These are phyloP conservation scores for Perdita meconis DNA, from an alignment of 2,888 invertebrate genomes.

Conservation along the genomic window DNA sequence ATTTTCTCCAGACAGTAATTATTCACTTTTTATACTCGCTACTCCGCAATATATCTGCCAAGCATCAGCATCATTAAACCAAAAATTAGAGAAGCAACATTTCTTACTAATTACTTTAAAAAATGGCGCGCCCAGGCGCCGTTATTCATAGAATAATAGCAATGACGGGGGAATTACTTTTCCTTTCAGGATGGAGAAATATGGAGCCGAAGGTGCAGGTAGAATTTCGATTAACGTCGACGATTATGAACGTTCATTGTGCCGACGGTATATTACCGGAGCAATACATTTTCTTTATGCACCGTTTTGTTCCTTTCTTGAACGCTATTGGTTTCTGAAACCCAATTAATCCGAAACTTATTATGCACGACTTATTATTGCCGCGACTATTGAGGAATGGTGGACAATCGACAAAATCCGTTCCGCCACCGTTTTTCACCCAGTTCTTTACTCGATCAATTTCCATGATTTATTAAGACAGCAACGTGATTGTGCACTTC, in stretches of 20 bases:
- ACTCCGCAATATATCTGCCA: too few species aligned
- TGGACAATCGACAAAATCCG: not conserved
- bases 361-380: slow-evolving; percentile 15
- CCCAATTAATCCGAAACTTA: slow-evolving; percentile 29
- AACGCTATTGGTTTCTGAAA: not conserved
- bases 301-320: slow-evolving; percentile 8
- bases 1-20: too few species aligned
- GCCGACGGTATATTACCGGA: slow-evolving; percentile 29
- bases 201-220: slow-evolving; percentile 33
- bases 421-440: not conserved
- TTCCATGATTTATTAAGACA: not conserved
- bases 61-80: too few species aligned
- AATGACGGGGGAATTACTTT: too few species aligned
- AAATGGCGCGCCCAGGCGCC: too few species aligned
- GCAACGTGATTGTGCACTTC: not conserved
- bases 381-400: slow-evolving; percentile 7
- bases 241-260: slow-evolving; percentile 37
- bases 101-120: too few species aligned
- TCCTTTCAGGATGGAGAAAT: slow-evolving; percentile 9
- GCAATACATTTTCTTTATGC: slow-evolving; percentile 27
- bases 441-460: not conserved
- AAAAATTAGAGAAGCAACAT: too few species aligned
- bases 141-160: too few species aligned
- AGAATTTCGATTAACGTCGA: slow-evolving; percentile 42
- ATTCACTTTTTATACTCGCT: too few species aligned